Conservation (phyloP, 2,888 invertebrate genomes). For the Mantis religiosa region DNA sequence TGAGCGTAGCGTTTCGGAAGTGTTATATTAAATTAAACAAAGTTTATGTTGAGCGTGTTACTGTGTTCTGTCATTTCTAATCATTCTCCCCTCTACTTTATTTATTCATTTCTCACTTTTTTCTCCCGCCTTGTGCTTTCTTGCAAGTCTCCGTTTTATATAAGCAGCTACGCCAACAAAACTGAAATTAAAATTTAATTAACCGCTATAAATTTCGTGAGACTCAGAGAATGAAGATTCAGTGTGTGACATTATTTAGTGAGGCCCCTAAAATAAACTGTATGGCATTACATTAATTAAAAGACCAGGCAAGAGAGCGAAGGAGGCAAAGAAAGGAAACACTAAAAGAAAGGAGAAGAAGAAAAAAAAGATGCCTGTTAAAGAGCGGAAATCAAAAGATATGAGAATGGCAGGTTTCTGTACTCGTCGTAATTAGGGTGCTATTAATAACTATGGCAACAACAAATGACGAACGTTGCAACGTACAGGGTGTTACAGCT, state of each 20-base stretch:
- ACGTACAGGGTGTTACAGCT: too few species aligned
- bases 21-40: too few species aligned
- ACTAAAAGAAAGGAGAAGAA: background rate
- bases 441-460: too few species aligned
- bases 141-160: slow-evolving; percentile 10
- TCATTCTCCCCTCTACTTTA: background rate
- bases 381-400: too few species aligned
- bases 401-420: too few species aligned
- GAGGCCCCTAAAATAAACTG: slow-evolving; percentile 40
- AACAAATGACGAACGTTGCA: too few species aligned
- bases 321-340: background rate
- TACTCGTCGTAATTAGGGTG: too few species aligned
- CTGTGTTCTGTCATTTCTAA: background rate
- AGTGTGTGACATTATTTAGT: slow-evolving; percentile 46
- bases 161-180: slow-evolving; percentile 30
- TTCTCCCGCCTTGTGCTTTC: background rate
- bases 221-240: slow-evolving; percentile 46
- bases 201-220: slow-evolving; percentile 44
- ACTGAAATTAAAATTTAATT: slow-evolving; percentile 47
- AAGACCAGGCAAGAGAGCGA: slow-evolving; percentile 33
- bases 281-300: slow-evolving; percentile 45
- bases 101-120: background rate
- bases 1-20: too few species aligned
- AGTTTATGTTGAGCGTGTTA: too few species aligned
- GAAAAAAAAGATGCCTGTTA: background rate